These are phyloP conservation scores for Cordilura impudica DNA, from an alignment of 2,888 invertebrate species.

Conservation along the genomic window DNA sequence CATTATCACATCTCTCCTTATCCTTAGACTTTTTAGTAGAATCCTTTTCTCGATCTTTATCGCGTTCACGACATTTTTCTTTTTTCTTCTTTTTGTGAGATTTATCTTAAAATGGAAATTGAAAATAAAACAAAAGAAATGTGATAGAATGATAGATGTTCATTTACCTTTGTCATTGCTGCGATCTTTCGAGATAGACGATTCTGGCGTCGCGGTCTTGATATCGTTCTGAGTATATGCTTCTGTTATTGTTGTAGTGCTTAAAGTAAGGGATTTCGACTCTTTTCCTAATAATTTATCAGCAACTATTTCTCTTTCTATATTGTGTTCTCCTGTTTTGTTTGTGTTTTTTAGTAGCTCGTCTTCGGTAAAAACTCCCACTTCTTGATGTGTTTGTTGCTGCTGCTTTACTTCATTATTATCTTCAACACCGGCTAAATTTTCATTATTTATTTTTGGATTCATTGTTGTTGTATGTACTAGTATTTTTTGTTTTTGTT, in stretches of 20 bases:
- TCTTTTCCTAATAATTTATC: slow-evolving; percentile 22
- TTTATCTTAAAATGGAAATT: slow-evolving; percentile 65
- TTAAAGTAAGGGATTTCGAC: not conserved
- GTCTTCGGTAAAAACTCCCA: not conserved
- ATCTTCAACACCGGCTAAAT: slow-evolving; percentile 46
- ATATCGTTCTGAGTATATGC: not conserved
- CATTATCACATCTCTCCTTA: slow-evolving; percentile 58
- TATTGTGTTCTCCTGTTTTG: slow-evolving; percentile 15
- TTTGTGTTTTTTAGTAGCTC: not conserved
- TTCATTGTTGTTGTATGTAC: slow-evolving; percentile 30
- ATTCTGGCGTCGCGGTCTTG: not conserved
- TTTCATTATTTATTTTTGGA: slow-evolving; percentile 51
- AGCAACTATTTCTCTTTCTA: slow-evolving; percentile 4
- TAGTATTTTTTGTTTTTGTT: slow-evolving; percentile 31
- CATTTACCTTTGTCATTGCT: slow-evolving; percentile 53
- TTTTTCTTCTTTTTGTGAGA: slow-evolving; percentile 77
- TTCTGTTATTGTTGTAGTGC: not conserved
- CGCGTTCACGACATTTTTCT: slow-evolving; percentile 72
- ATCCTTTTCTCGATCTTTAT: slow-evolving; percentile 54
- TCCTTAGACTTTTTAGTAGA: slow-evolving; percentile 32
- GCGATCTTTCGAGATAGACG: slow-evolving; percentile 29
- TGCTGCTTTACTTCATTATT: slow-evolving; percentile 10
- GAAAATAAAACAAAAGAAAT: not conserved
- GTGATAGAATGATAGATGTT: not conserved
- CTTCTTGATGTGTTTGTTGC: not conserved